Evolutionary conservation across 2,888 invertebrate species (phyloP).

Genomic region (Portevinia maculata): DNA sequence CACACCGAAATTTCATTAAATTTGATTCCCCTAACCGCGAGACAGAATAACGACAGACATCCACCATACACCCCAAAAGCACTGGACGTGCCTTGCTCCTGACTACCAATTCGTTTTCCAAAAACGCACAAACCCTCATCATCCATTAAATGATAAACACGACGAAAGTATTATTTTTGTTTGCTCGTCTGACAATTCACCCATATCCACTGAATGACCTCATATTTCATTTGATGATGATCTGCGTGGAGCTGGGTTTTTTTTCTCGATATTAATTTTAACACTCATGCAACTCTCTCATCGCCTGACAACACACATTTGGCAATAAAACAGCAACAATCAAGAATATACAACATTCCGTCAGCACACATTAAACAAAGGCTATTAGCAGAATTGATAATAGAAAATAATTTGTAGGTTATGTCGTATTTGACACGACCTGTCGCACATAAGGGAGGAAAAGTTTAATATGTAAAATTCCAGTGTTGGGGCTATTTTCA

Average conservation of each 20-base stretch:
- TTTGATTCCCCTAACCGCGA: conserved; percentile 26
- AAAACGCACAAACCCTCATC: conserved; percentile 9
- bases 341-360: conserved; percentile 17
- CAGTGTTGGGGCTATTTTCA: conserved; percentile 35
- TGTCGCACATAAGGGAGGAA: background rate
- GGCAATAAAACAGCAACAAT: conserved; percentile 18
- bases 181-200: conserved; percentile 61
- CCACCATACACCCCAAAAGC: conserved; percentile 10
- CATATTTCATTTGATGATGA: conserved; percentile 29
- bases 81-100: conserved; percentile 15
- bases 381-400: conserved; percentile 32
- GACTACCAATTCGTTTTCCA: conserved; percentile 38
- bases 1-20: conserved; percentile 25
- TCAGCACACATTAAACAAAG: background rate
- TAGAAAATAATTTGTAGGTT: conserved; percentile 38
- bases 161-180: conserved; percentile 37
- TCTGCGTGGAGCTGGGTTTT: background rate
- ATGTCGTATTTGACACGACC: conserved; percentile 23
- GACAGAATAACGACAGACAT: conserved; percentile 67
- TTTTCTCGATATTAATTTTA: conserved; percentile 46
- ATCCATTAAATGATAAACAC: conserved; percentile 33
- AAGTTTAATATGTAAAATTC: conserved; percentile 1
- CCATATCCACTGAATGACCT: conserved; percentile 62
- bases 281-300: conserved; percentile 43
- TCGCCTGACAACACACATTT: conserved; percentile 59